Evolutionary conservation across 2,113 vertebrate species (phyloP).

Genomic region (Bolborhynchus lineola): DNA sequence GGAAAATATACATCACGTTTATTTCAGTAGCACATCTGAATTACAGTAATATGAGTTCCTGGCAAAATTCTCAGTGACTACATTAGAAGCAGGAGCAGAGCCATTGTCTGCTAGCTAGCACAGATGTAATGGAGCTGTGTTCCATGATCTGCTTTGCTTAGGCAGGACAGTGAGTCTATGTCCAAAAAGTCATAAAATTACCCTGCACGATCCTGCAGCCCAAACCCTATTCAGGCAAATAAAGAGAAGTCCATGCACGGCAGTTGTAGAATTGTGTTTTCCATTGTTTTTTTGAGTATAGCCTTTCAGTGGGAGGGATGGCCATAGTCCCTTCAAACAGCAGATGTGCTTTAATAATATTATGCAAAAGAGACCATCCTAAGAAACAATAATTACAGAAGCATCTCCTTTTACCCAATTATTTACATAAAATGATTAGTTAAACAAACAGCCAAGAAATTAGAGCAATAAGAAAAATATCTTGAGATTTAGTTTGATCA

Average conservation of each 20-base stretch:
- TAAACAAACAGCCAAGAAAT: neutral
- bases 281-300: neutral
- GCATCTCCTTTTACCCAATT: neutral
- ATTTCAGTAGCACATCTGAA: slow-evolving; percentile 46
- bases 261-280: neutral
- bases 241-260: neutral
- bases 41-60: slow-evolving; percentile 10
- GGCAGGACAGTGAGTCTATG: neutral
- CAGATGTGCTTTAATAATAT: neutral
- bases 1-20: slow-evolving; percentile 55
- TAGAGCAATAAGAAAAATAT: neutral
- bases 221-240: neutral
- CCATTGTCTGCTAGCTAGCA: neutral
- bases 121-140: neutral
- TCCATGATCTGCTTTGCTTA: neutral
- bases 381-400: neutral
- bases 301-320: neutral
- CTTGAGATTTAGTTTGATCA: neutral
- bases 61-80: neutral
- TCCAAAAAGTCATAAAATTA: slow-evolving; percentile 1
- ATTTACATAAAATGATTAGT: neutral
- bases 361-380: neutral
- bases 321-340: neutral
- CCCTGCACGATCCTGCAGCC: neutral
- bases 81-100: neutral